These are phyloP conservation scores for Rhinichthys klamathensis DNA, from an alignment of 2,113 vertebrate genomes.

Conservation along the genomic window DNA sequence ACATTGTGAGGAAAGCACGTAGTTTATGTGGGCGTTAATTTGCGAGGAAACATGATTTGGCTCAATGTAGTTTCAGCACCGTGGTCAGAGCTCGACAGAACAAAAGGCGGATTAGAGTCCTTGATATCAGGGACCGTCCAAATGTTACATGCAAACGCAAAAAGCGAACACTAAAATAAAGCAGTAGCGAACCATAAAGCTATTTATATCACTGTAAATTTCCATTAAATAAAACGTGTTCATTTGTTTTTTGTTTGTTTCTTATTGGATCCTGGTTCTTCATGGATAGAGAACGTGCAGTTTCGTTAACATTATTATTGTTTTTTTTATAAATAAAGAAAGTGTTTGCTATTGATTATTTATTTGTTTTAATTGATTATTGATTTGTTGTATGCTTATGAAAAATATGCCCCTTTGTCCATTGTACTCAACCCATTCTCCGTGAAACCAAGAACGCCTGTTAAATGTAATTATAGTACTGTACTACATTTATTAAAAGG, in stretches of 20 bases:
- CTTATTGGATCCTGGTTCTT: not conserved
- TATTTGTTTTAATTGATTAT: not conserved
- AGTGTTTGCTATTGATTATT: not conserved
- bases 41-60: constrained; percentile 44
- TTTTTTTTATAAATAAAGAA: not conserved
- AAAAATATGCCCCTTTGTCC: too few relatives aligned
- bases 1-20: not conserved
- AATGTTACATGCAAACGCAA: not conserved
- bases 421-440: not conserved
- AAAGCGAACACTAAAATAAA: constrained; percentile 58
- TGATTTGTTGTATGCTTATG: not conserved
- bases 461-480: not conserved
- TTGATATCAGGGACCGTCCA: constrained; percentile 72
- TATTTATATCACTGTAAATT: not conserved
- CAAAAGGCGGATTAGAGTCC: constrained; percentile 79
- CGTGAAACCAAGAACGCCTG: not conserved
- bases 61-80: constrained; percentile 73
- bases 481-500: not conserved
- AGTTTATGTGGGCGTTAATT: constrained; percentile 24
- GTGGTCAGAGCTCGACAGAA: constrained; percentile 77
- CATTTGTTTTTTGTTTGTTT: not conserved
- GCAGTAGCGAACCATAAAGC: not conserved
- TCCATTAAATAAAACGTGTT: not conserved
- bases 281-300: not conserved
- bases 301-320: too few relatives aligned